Conservation (phyloP, 2,888 invertebrate species). For the Lutraria lutraria region DNA sequence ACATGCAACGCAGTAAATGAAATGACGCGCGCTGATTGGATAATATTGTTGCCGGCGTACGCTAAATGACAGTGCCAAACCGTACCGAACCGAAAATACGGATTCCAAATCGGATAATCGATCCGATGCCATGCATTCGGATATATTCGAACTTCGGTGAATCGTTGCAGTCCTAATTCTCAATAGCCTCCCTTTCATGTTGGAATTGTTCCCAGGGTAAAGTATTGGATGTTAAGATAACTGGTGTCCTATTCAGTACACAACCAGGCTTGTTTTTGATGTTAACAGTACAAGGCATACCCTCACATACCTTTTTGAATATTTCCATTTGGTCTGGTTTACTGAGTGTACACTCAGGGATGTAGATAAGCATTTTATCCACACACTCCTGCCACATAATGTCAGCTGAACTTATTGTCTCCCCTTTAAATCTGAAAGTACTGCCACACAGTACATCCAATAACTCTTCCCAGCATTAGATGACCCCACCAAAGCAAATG, state of each 20-base stretch:
- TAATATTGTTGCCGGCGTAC: no score
- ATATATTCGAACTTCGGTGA: no score
- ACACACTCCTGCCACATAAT: constrained; percentile 42
- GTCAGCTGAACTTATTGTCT: constrained; percentile 29
- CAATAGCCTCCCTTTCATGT: no score
- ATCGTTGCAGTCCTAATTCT: no score
- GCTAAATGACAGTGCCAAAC: no score
- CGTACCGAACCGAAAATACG: no score
- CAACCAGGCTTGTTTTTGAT: constrained; percentile 24
- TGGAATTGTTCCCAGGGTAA: no score
- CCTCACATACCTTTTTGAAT: constrained; percentile 34
- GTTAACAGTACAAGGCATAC: constrained; percentile 27
- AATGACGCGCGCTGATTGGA: no score
- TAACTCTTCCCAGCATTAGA: constrained; percentile 38
- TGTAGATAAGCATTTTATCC: constrained; percentile 20
- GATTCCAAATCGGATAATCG: no score
- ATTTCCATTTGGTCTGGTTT: constrained; percentile 38
- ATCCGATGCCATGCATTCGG: no score
- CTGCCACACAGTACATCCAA: constrained; percentile 13
- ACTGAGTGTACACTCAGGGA: constrained; percentile 23
- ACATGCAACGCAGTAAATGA: no score
- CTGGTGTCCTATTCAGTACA: not conserved
- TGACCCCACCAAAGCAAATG: not conserved
- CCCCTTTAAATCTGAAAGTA: not conserved
- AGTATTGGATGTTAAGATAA: no score